phyloP scores from a whole-genome alignment of 92 coral and sea anemone genomes.

The Palythoa caribaeorum region DNA sequence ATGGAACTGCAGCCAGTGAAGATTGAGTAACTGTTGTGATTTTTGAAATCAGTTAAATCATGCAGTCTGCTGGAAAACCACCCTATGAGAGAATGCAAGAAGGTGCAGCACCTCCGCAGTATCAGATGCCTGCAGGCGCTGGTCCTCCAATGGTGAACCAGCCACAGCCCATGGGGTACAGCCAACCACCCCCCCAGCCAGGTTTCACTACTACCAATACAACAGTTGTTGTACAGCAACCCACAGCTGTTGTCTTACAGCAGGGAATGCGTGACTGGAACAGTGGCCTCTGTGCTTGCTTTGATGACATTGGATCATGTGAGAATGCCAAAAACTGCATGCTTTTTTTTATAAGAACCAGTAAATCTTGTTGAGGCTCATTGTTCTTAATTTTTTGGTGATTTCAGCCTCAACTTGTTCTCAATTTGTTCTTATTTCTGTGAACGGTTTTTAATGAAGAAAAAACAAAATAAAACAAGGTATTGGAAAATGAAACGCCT shows the following conservation, averaged over 20 bases:
- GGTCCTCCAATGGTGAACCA: not conserved
- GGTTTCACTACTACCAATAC: slow-evolving; percentile 32
- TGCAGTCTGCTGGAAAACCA: slow-evolving; percentile 13
- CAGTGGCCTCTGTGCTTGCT: slow-evolving; percentile 63
- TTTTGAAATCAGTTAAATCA: not conserved
- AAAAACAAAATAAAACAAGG: no score
- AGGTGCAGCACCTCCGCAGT: not conserved
- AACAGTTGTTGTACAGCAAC: slow-evolving; percentile 62
- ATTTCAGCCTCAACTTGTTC: no score
- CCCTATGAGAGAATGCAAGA: slow-evolving; percentile 27
- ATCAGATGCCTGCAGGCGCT: not conserved
- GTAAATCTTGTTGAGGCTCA: no score
- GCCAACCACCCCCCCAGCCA: slow-evolving; percentile 11
- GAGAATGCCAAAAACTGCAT: not conserved
- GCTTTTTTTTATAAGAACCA: no score
- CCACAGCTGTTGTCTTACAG: slow-evolving; percentile 45
- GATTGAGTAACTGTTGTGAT: not conserved
- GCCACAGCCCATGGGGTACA: slow-evolving; percentile 16
- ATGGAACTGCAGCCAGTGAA: not conserved
- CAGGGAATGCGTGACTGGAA: slow-evolving; percentile 69
- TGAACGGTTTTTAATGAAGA: no score
- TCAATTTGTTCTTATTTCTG: no score
- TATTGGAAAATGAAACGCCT: no score
- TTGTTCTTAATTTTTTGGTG: no score
- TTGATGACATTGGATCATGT: slow-evolving; percentile 65